Evolutionary conservation across 2,113 vertebrate genomes (phyloP).

Genomic region (Oophaga pumilio): DNA sequence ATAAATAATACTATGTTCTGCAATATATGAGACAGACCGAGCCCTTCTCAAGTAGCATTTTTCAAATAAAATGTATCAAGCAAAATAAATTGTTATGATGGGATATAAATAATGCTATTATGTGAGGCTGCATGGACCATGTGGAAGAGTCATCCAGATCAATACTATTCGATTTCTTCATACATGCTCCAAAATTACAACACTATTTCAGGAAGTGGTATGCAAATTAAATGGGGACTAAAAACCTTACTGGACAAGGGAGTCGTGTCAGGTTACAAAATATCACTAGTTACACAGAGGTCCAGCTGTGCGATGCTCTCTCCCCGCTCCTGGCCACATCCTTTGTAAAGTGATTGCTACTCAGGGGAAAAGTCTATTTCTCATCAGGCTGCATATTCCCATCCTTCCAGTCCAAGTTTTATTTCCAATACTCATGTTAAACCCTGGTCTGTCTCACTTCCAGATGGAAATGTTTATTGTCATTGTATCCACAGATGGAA

Average conservation of each 20-base stretch:
- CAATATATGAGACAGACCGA: not conserved
- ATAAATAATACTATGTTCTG: not conserved
- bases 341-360: slow-evolving; percentile 31
- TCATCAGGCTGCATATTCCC: slow-evolving; percentile 34
- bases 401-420: slow-evolving; percentile 19
- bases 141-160: not conserved
- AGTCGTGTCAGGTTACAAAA: not conserved
- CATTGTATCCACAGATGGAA: slow-evolving; percentile 12
- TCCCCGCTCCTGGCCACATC: slow-evolving; percentile 5
- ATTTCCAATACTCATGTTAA: slow-evolving; percentile 21
- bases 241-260: not conserved
- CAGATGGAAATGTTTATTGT: slow-evolving; percentile 55
- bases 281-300: not conserved
- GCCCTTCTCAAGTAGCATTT: not conserved
- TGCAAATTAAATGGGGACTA: not conserved
- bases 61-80: not conserved
- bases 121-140: not conserved
- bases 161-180: not conserved
- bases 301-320: not conserved
- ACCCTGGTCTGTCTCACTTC: not conserved
- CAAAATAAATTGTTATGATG: not conserved
- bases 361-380: slow-evolving; percentile 40
- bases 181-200: not conserved
- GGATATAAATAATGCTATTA: not conserved
- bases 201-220: not conserved